phyloP scores from a whole-genome alignment of 2,113 vertebrate genomes.

The Pygoscelis antarcticus region DNA sequence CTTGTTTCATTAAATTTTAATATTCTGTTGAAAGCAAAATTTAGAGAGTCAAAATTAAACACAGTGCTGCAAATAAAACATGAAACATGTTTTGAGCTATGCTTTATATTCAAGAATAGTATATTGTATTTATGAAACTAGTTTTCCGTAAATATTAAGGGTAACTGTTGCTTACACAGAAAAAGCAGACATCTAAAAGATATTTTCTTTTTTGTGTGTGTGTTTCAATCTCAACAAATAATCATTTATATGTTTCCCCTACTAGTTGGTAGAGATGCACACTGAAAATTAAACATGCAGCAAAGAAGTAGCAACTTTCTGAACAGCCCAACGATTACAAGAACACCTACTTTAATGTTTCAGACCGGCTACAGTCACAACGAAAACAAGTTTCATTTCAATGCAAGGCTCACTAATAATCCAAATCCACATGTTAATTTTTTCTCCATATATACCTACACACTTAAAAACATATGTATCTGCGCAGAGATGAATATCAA shows the following conservation, averaged over 20 bases:
- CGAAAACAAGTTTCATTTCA: neutral
- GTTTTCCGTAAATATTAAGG: neutral
- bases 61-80: neutral
- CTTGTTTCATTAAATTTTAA: neutral
- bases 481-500: rapidly evolving
- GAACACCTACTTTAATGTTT: neutral
- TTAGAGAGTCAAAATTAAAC: neutral
- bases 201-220: neutral
- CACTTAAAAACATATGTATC: rapidly evolving
- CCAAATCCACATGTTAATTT: rapidly evolving
- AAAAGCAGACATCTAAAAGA: neutral
- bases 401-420: rapidly evolving
- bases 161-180: neutral
- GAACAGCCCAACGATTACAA: rapidly evolving
- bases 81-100: no score
- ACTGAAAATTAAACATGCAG: rapidly evolving
- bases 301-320: neutral
- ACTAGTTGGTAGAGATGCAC: rapidly evolving
- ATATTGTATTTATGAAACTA: neutral
- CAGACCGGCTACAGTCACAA: neutral
- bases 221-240: neutral
- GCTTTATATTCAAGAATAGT: neutral
- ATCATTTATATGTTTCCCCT: neutral
- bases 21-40: neutral
- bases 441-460: rapidly evolving